Percentiles rank a stretch among this genome's conserved stretches.
Evolutionary conservation across 2,113 vertebrate species (phyloP).

Genomic region (Trematomus loennbergii): DNA sequence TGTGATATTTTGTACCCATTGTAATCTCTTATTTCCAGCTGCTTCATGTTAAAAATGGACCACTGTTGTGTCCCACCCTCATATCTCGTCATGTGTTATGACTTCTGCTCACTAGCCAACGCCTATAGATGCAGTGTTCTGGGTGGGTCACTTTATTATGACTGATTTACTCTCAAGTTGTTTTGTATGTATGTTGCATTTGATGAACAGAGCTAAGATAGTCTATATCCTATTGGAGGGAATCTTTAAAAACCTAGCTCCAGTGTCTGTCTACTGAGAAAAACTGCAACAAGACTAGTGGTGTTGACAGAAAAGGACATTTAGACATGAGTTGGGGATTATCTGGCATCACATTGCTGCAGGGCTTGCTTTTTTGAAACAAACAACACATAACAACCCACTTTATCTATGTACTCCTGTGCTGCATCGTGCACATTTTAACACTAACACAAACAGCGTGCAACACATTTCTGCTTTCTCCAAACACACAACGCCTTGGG

Average conservation of each 20-base stretch:
- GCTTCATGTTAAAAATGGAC: slow-evolving; percentile 43
- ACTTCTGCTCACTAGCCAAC: slow-evolving; percentile 13
- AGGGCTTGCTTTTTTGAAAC: slow-evolving; percentile 32
- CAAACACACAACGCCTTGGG: slow-evolving; percentile 23
- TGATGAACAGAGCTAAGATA: not conserved
- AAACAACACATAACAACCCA: slow-evolving; percentile 33
- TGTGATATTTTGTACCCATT: slow-evolving; percentile 7
- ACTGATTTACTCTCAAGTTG: slow-evolving; percentile 2
- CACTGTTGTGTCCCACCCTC: slow-evolving; percentile 47
- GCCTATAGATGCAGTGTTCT: slow-evolving; percentile 20
- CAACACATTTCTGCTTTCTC: slow-evolving; percentile 29
- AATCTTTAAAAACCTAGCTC: not conserved
- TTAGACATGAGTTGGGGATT: slow-evolving; percentile 1
- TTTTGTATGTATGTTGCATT: slow-evolving; percentile 9
- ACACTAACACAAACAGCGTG: slow-evolving; percentile 21
- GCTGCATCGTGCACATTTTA: slow-evolving; percentile 18
- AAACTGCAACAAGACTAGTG: not conserved
- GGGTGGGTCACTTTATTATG: slow-evolving; percentile 42
- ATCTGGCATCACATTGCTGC: slow-evolving; percentile 11
- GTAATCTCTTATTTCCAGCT: slow-evolving; percentile 26
- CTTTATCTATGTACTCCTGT: slow-evolving; percentile 20
- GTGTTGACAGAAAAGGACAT: not conserved
- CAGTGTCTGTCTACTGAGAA: not conserved
- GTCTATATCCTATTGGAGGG: not conserved
- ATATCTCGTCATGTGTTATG: slow-evolving; percentile 18